Evolutionary conservation across 2,113 vertebrate species (phyloP).

Genomic region (Tachycineta bicolor): DNA sequence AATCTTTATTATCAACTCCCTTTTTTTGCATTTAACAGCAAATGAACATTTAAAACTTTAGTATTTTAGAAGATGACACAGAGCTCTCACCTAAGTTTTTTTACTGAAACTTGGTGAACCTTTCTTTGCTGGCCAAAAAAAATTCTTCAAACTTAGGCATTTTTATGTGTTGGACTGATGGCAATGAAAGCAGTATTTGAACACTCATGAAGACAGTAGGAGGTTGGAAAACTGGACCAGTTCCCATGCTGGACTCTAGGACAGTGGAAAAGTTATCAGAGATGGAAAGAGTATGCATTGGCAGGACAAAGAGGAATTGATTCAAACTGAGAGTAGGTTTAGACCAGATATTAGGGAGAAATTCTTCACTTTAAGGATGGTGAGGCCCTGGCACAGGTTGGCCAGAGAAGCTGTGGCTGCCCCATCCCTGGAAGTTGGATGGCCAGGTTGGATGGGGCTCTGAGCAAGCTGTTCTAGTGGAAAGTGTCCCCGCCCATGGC

Average conservation of each 20-base stretch:
- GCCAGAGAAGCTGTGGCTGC: accelerated
- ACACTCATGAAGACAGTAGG: background rate
- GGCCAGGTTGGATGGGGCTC: background rate
- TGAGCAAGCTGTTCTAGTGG: accelerated
- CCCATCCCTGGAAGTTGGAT: background rate
- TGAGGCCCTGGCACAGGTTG: accelerated
- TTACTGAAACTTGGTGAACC: background rate
- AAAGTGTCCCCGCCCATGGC: background rate
- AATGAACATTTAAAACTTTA: background rate
- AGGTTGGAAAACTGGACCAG: background rate
- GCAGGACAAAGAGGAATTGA: background rate
- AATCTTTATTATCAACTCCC: background rate
- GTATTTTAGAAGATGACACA: background rate
- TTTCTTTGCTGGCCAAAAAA: background rate
- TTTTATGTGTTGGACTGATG: background rate
- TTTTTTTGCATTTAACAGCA: background rate
- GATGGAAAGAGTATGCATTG: background rate
- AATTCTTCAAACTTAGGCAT: background rate
- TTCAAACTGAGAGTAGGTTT: background rate
- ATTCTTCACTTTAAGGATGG: background rate
- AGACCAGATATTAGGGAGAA: background rate
- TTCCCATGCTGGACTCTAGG: background rate
- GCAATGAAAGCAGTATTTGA: background rate
- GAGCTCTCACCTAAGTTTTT: background rate
- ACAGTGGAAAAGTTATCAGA: background rate